phyloP scores from a whole-genome alignment of 2,113 vertebrate species.

The Percopsis transmontana region DNA sequence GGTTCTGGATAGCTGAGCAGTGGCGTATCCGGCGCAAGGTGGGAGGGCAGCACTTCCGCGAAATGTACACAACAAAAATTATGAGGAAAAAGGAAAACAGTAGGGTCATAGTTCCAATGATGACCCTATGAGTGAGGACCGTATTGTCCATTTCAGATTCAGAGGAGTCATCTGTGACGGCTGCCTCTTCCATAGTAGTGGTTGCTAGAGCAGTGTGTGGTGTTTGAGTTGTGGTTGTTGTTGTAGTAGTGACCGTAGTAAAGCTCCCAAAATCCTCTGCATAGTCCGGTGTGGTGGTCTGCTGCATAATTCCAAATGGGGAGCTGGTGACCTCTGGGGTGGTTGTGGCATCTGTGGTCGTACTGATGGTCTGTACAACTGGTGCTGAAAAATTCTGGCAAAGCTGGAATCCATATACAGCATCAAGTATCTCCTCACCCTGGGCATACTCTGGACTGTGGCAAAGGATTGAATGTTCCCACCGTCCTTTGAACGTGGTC shows the following conservation, averaged over 20 bases:
- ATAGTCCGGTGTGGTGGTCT: conserved; percentile 91
- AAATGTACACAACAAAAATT: conserved; percentile 98
- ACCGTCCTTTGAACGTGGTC: conserved; percentile 94
- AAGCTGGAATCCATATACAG: conserved; percentile 97
- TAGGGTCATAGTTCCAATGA: conserved; percentile 98
- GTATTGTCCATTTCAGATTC: conserved; percentile 90
- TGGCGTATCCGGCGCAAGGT: conserved; percentile 96
- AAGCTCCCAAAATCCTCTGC: conserved; percentile 93
- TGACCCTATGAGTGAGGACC: conserved; percentile 94
- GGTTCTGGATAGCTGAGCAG: conserved; percentile 96
- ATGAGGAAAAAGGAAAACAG: conserved; percentile 99
- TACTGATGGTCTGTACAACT: conserved; percentile 81
- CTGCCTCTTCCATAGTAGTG: conserved; percentile 78
- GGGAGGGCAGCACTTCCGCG: conserved; percentile 97
- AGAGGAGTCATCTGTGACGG: conserved; percentile 87
- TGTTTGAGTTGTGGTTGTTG: conserved; percentile 68
- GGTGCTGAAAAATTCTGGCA: conserved; percentile 96
- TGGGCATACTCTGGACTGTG: conserved; percentile 95
- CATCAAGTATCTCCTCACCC: conserved; percentile 98
- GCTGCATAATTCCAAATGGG: conserved; percentile 90
- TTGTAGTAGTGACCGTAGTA: conserved; percentile 81
- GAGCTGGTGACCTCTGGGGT: conserved; percentile 84
- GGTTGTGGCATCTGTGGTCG: conserved; percentile 73
- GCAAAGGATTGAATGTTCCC: conserved; percentile 97
- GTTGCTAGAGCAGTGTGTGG: conserved; percentile 71